Percentiles rank a stretch among this genome's conserved stretches.
These are phyloP conservation scores for Biston stratarius DNA, from an alignment of 2,888 invertebrate species.

Conservation along the genomic window DNA sequence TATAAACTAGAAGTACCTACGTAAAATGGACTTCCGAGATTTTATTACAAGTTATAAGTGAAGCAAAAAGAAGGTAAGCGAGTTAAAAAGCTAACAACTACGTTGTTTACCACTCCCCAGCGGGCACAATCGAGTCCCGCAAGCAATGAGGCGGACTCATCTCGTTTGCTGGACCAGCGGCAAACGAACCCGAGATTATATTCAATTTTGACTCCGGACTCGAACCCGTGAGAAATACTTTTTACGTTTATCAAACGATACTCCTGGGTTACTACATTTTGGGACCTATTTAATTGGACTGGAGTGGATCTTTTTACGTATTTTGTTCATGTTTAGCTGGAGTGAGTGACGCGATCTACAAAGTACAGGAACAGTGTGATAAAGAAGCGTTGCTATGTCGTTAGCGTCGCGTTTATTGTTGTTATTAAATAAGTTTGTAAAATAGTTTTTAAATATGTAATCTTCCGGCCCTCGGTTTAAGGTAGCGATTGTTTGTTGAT, in stretches of 20 bases:
- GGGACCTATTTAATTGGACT: conserved; percentile 17
- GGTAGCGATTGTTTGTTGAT: too few species aligned
- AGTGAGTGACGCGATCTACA: too few species aligned
- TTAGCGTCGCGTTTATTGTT: too few species aligned
- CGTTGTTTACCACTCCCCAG: conserved; percentile 39
- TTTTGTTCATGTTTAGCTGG: background rate
- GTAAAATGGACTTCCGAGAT: background rate
- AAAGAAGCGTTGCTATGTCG: too few species aligned
- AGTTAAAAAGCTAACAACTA: conserved; percentile 2
- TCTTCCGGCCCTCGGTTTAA: too few species aligned
- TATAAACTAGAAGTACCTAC: too few species aligned
- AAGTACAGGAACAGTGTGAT: too few species aligned
- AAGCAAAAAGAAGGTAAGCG: too few species aligned
- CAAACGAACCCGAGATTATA: conserved; percentile 48
- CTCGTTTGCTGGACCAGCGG: conserved; percentile 48
- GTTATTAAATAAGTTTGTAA: too few species aligned
- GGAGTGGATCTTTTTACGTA: background rate
- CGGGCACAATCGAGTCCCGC: conserved; percentile 46
- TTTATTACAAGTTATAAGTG: background rate
- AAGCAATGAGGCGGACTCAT: conserved; percentile 49
- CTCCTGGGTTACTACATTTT: conserved; percentile 25
- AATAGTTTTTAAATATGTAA: too few species aligned
- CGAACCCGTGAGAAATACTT: conserved; percentile 23
- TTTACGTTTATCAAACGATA: conserved; percentile 28
- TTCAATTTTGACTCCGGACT: conserved; percentile 46